Evolutionary conservation across 2,113 vertebrate species (phyloP).

Genomic region (Fregetta grallaria): DNA sequence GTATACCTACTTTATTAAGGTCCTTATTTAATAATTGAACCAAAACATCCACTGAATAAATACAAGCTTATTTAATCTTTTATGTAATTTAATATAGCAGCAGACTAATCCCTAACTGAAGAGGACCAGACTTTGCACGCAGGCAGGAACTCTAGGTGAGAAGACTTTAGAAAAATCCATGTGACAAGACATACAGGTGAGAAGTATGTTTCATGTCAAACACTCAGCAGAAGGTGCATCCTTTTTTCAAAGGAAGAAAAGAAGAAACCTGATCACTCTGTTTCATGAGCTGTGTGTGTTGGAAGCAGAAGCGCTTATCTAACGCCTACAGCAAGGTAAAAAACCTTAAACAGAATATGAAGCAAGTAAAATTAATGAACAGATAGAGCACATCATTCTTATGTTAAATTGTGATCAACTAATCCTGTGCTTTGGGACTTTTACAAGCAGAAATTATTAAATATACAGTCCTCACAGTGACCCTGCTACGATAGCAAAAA

Average conservation of each 20-base stretch:
- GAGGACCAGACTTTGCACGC: background rate
- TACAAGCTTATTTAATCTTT: slow-evolving; percentile 12
- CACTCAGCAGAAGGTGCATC: background rate
- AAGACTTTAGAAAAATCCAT: background rate
- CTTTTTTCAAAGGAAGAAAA: background rate
- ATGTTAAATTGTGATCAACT: background rate
- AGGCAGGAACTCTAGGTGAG: background rate
- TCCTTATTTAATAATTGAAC: background rate
- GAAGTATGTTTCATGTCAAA: background rate
- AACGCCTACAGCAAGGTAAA: background rate
- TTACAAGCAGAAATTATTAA: background rate
- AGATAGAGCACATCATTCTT: background rate
- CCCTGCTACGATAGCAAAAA: background rate
- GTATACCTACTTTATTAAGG: background rate
- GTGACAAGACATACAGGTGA: background rate
- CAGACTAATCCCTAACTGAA: background rate
- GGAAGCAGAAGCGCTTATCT: background rate
- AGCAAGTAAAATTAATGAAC: background rate
- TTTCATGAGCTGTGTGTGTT: background rate
- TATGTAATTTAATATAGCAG: slow-evolving; percentile 5
- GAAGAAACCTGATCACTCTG: background rate
- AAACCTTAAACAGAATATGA: background rate
- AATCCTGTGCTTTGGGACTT: background rate
- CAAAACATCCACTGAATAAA: background rate
- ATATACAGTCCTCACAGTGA: background rate